Evolutionary conservation across 2,797 vertebrate species (phyloP).

Genomic region (Bradypus variegatus): DNA sequence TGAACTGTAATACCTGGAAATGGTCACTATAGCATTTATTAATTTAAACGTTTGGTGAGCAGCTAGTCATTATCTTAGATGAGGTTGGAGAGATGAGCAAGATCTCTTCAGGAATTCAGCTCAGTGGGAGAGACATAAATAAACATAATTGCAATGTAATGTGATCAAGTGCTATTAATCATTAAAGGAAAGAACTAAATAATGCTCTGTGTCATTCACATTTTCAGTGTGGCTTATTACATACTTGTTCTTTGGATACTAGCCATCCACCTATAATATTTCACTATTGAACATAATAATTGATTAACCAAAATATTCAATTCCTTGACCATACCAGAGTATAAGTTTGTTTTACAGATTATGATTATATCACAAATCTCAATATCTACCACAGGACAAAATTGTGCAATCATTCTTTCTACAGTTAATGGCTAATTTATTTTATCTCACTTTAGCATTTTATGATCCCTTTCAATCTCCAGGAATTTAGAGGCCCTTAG

Average conservation of each 20-base stretch:
- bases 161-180: slow-evolving; percentile 28
- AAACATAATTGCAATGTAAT: not conserved
- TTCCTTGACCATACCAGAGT: not conserved
- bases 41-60: not conserved
- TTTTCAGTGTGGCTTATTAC: slow-evolving; percentile 7
- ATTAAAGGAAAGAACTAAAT: slow-evolving; percentile 7
- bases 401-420: slow-evolving; percentile 10
- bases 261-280: not conserved
- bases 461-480: slow-evolving; percentile 49
- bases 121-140: not conserved
- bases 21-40: not conserved
- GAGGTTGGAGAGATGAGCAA: not conserved
- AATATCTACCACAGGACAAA: slow-evolving; percentile 27
- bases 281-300: slow-evolving; percentile 20
- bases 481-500: slow-evolving; percentile 43
- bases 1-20: not conserved
- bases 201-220: not conserved
- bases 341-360: slow-evolving; percentile 28
- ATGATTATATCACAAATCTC: not conserved
- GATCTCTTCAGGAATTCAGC: not conserved
- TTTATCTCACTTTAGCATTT: slow-evolving; percentile 48
- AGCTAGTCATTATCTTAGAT: not conserved
- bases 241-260: slow-evolving; percentile 8
- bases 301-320: slow-evolving; percentile 23
- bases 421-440: slow-evolving; percentile 52